Evolutionary conservation across 2,797 vertebrate species (phyloP).

Genomic region (Poecilia gillii): DNA sequence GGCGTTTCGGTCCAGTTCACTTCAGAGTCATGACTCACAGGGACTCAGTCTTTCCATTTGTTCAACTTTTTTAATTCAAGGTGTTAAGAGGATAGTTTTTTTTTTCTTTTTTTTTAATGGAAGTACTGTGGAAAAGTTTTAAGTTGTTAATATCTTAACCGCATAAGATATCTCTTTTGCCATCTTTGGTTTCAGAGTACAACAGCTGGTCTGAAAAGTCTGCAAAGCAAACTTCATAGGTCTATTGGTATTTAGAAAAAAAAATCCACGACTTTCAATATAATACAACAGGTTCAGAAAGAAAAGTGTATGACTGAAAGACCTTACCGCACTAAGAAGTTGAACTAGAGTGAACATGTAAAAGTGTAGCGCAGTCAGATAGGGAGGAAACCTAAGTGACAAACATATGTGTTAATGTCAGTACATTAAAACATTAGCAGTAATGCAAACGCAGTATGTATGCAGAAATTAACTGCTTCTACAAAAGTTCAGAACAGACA

Average conservation of each 20-base stretch:
- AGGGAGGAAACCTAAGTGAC: no score
- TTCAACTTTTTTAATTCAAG: conserved; percentile 45
- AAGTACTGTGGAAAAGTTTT: background rate
- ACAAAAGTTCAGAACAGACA: no score
- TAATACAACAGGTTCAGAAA: no score
- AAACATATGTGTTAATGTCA: no score
- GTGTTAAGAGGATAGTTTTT: background rate
- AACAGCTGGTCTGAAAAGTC: background rate
- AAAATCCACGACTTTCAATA: no score
- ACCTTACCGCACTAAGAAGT: no score
- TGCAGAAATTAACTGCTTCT: no score
- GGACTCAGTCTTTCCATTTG: conserved; percentile 72
- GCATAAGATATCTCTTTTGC: background rate
- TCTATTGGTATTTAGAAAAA: background rate
- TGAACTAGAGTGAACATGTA: no score
- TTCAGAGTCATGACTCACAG: conserved; percentile 72
- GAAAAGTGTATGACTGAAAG: no score
- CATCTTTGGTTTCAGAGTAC: background rate
- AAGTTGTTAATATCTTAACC: background rate
- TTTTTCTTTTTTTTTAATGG: background rate
- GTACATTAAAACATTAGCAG: no score
- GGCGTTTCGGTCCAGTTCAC: conserved; percentile 62
- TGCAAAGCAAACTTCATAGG: background rate
- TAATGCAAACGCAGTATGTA: no score
- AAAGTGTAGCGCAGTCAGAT: no score